Evolutionary conservation across 2,797 vertebrate species (phyloP).

Genomic region (Gambelia wislizenii): DNA sequence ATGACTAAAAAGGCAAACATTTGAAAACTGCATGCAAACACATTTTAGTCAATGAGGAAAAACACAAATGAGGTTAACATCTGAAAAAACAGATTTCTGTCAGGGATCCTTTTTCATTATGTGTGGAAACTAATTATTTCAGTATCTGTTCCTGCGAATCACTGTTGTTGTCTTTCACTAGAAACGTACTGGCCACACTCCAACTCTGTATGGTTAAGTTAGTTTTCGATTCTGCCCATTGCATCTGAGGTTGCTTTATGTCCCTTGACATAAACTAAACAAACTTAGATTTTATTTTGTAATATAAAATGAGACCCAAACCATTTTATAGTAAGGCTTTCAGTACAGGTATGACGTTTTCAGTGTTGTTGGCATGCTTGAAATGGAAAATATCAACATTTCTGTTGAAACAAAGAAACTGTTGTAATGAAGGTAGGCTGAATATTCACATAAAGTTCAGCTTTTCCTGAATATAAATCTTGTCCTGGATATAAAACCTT

Average conservation of each 20-base stretch:
- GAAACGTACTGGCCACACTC: not conserved
- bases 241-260: slow-evolving; percentile 1
- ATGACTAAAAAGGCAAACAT: no score
- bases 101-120: not conserved
- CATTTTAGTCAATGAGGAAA: not conserved
- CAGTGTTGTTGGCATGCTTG: not conserved
- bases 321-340: slow-evolving; percentile 16
- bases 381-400: slow-evolving; percentile 33
- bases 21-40: not conserved
- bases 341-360: not conserved
- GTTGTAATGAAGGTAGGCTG: slow-evolving; percentile 15
- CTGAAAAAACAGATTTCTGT: not conserved
- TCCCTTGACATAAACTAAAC: slow-evolving; percentile 11
- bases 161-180: not conserved
- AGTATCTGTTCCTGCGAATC: not conserved
- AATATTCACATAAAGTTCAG: slow-evolving; percentile 35
- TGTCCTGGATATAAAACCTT: slow-evolving; percentile 4
- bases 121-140: not conserved
- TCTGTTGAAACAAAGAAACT: slow-evolving; percentile 37
- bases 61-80: not conserved
- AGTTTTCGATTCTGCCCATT: slow-evolving; percentile 2
- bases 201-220: not conserved
- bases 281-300: slow-evolving; percentile 16
- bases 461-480: slow-evolving; percentile 31
- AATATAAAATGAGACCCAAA: slow-evolving; percentile 14